Base-by-base conservation (phyloP, 35 echinoderm and acorn worm genomes). In the Ophioderma brevispina region DNA sequence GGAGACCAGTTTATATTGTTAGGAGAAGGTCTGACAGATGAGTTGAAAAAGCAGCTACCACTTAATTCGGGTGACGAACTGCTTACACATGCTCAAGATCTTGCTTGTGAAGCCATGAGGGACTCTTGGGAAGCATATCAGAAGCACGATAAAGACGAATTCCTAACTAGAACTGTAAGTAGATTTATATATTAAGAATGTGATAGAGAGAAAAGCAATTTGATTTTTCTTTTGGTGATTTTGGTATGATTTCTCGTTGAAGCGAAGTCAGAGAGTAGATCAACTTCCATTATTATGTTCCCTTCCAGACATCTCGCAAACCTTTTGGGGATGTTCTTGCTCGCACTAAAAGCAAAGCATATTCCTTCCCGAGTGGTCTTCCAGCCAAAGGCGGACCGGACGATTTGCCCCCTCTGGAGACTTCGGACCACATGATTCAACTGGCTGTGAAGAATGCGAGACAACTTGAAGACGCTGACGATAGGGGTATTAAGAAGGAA, bases 91-190 rank as follows among this genome's bases (percentile, higher is more conserved):
- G 95, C 92, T 15, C 95, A 97, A 63, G 82, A 92, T 36, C 38
- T 94, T 15, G 79, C 95, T 0, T 87, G 85, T 39, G 92, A 89
- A 64, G 89, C 86, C 21, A 85, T 96, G 13, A 40, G 64, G 17
- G 87, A 87, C 8, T 77, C 52, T 39, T 92, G 91, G 90, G 81
- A 78, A 76, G 64, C 38, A 0, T 96, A 86, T 52, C 86, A 90
- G 46, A 89, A 89, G 38, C 77, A 87, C 40, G 94, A 96, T 50
- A 43, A 33, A 5, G 87, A 96, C 39, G 89, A 91, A 39, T 96
- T 96, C 77, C 64, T 96, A 5, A 93, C 81, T 59, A 86, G 91
- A 89, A 93, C 94, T 77, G 94, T 96, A 76, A 32, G 79, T 83
- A 80, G 38, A 86, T n/a, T n/a, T n/a, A n/a, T n/a, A n/a, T n/a